A percentile compares a stretch with the other conserved stretches of the same genome.
These are phyloP conservation scores for Mechanitis messenoides DNA, from an alignment of 2,888 invertebrate species.

Conservation along the genomic window DNA sequence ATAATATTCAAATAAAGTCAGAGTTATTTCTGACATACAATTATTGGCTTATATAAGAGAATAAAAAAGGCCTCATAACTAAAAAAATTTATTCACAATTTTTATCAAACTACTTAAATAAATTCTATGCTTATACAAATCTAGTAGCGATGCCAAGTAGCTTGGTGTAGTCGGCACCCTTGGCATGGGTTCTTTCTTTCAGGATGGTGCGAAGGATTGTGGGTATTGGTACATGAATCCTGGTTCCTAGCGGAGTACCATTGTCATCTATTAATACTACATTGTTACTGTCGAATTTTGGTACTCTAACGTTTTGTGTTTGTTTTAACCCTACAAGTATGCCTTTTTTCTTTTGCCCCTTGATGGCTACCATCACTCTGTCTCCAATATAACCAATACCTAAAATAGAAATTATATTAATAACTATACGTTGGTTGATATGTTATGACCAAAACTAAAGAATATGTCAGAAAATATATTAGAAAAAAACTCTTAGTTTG, in stretches of 20 bases:
- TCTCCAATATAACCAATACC: conserved; percentile 83
- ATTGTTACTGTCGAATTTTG: conserved; percentile 96
- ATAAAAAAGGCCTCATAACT: conserved; percentile 13
- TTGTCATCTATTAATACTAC: conserved; percentile 96
- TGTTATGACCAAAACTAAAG: too few relatives aligned
- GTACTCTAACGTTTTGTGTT: conserved; percentile 86
- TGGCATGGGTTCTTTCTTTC: conserved; percentile 86
- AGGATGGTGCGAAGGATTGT: conserved; percentile 89
- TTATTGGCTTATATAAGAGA: not conserved
- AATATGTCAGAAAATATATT: too few relatives aligned
- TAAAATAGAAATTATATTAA: conserved; percentile 28
- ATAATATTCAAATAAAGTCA: too few relatives aligned
- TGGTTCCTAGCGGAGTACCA: conserved; percentile 95
- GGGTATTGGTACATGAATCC: conserved; percentile 97
- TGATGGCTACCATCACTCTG: conserved; percentile 93
- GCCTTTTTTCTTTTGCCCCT: conserved; percentile 96
- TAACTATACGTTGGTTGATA: too few relatives aligned
- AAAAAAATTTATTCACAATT: conserved; percentile 23
- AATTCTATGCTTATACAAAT: conserved; percentile 80
- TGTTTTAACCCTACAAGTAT: conserved; percentile 88
- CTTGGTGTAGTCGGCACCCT: conserved; percentile 95
- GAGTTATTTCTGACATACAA: too few relatives aligned
- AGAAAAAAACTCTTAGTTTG: too few relatives aligned
- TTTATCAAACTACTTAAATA: conserved; percentile 13
- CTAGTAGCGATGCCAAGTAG: conserved; percentile 91